Percentiles rank a stretch among this genome's conserved stretches.
Conservation (phyloP, 2,888 invertebrate genomes). For the Allophyes oxyacanthae region DNA sequence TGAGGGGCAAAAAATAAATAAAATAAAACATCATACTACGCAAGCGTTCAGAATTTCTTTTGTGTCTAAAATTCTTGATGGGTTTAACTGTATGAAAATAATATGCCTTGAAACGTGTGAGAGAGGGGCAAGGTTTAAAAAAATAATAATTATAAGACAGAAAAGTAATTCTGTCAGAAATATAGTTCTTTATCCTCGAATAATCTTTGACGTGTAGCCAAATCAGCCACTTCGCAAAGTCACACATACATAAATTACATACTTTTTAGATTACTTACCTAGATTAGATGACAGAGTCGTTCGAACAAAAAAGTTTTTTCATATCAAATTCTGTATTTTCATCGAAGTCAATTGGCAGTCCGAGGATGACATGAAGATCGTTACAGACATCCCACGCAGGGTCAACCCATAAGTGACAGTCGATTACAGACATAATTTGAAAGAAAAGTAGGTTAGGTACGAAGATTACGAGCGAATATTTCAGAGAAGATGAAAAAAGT, state of each 20-base stretch:
- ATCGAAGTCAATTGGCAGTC: slow-evolving; percentile 44
- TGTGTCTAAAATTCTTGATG: too few species aligned
- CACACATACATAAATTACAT: slow-evolving; percentile 23
- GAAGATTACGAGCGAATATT: slow-evolving; percentile 37
- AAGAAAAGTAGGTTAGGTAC: slow-evolving; percentile 42
- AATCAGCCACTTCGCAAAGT: too few species aligned
- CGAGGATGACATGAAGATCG: slow-evolving; percentile 43
- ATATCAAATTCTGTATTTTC: slow-evolving; percentile 29
- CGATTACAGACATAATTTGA: slow-evolving; percentile 51
- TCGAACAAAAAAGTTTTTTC: slow-evolving; percentile 21
- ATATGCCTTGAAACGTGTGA: too few species aligned
- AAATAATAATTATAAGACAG: too few species aligned
- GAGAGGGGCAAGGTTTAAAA: too few species aligned
- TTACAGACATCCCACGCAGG: slow-evolving; percentile 44
- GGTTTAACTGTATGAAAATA: too few species aligned
- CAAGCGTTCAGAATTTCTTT: too few species aligned
- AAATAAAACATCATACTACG: too few species aligned
- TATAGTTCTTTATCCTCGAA: too few species aligned
- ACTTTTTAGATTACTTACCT: slow-evolving; percentile 21
- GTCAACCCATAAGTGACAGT: slow-evolving; percentile 45
- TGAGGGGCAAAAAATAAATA: too few species aligned
- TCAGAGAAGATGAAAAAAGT: slow-evolving; percentile 37
- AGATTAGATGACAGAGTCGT: slow-evolving; percentile 27
- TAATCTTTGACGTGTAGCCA: too few species aligned
- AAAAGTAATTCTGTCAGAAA: too few species aligned